Evolutionary conservation across 2,797 vertebrate genomes (phyloP), one percentile per base, ranked within the genome.

Genomic region (Lemur catta): DNA sequence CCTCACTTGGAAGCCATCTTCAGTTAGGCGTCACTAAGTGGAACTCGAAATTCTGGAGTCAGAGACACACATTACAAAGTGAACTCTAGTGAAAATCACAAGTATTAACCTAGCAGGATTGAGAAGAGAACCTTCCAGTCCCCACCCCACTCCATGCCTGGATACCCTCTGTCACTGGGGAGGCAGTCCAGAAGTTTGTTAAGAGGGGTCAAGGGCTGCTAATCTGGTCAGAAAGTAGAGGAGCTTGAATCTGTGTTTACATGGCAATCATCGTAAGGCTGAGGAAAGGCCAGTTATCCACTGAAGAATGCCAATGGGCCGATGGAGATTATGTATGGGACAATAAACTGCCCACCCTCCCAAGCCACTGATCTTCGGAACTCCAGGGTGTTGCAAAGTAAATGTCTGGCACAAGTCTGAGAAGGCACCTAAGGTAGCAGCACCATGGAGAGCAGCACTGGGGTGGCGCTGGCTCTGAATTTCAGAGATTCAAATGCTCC

Each of bases 371-470:
- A 46, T 59, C 48, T 50, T 61, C 28, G 20, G 24, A 48, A 85
- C 35, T 52, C 43, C 1, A 48, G 28, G 33, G 46, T 57, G 26
- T 41, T 35, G 33, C 74, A 17, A 24, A 79, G 50, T 24, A 5
- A 28, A 48, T 2, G 46, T 24, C 38, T 48, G 10, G 63, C 4
- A 24, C 11, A 12, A 75, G 9, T 26, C 33, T 6, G 28, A 59
- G n/a, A 35, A 0, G 0, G 30, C 0, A 12, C 46, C 12, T 28
- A 28, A 55, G 13, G 80, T 7, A 35, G 79, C 84, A 94, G 97
- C 67, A 96, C 92, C 93, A 76, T 91, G 92, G 74, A 96, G 78
- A 95, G 93, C 85, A 91, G 67, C 84, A 30, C 61, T 57, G 55
- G 55, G 33, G 7, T 1, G 43, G 43, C 4, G 14, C 9, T 0